Evolutionary conservation across 1,140 invertebrate species (phyloP), one percentile per base, ranked within the genome.

Genomic region (Drosophila subobscura): DNA sequence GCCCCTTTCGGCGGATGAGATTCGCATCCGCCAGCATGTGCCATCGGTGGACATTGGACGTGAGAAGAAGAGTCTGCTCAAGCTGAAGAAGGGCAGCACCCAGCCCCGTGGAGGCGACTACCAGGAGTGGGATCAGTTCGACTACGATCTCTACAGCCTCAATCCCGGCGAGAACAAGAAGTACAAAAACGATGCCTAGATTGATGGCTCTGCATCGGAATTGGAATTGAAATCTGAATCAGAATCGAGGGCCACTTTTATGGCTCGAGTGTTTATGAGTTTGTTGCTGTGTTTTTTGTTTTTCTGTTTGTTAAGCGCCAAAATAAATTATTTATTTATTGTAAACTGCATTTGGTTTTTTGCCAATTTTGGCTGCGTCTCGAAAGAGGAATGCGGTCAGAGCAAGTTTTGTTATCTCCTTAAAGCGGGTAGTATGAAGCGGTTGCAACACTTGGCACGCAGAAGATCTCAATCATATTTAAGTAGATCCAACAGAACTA

Each of bases 261-360:
- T 53, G 41, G 46, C 14, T 10, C 22, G 46, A 52, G 44, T 65
- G 49, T 73, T 50, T 61, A 59, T 60, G 71, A 77, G 47, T 71
- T 77, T 85, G 61, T 66, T 77, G 50, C 61, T 68, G 57, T 73
- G 71, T 78, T 72, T 77, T 77, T 53, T 68, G 65, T 54, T 73
- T 75, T 78, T 72, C 67, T 77, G 22, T 77, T 58, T 58, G 67
- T 59, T 85, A 77, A 81, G 79, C 63, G 49, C 46, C 52, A 54
- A 83, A 85, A 88, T 88, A 88, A 88, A 88, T 83, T 88, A 88
- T 88, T 88, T 88, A 88, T 88, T 88, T 88, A 88, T 88, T 88
- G 67, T 79, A 70, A 67, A 85, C 46, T 79, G 64, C 65, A 67
- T 41, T 58, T 54, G 37, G 16, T 52, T 72, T 55, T 66, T 54